Base-by-base conservation (phyloP, 2,113 vertebrate genomes). In the Morone chrysops region DNA sequence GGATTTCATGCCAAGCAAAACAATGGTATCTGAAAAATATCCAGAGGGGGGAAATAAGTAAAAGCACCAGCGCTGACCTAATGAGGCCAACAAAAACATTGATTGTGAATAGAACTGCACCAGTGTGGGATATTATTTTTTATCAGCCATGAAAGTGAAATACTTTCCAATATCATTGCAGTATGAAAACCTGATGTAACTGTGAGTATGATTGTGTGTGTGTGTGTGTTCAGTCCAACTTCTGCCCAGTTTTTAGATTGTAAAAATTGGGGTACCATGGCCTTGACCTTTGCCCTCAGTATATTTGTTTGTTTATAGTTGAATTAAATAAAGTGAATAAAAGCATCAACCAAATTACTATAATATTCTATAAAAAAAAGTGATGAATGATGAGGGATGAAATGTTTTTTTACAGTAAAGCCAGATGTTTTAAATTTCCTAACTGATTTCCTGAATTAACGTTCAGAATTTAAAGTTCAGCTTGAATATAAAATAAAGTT, bases 71-170 rank as follows among this genome's bases (percentile, higher is more conserved):
- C 31, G 2, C 40, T 90, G 87, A 85, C 91, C 86, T 85, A 92
- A 92, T 80, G 86, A 87, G 84, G 87, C 78, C 70, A 80, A 89
- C 84, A 70, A 45, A 85, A 79, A 81, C 78, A 81, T n/a, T 66
- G 36, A 59, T 50, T 38, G 75, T 56, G 43, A 66, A 67, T 4
- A 70, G 50, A 69, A 48, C n/a, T 16, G 45, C 22, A 53, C 31
- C 45, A 53, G 31, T 51, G 54, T 51, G 68, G 41, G 41, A 74
- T 54, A 41, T 62, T 57, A 1, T 51, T 61, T 53, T 78, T 74
- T 61, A 86, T 78, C 20, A 70, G 17, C 36, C 60, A 67, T 67
- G 10, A 70, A 78, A 66, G 41, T 48, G 65, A 71, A 80, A 14
- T 11, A 41, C 14, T 45, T 73, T 38, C 16, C 20, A 50, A 22